phyloP scores from a whole-genome alignment of 2,888 invertebrate species.

The Mesorhabditis sp. region DNA sequence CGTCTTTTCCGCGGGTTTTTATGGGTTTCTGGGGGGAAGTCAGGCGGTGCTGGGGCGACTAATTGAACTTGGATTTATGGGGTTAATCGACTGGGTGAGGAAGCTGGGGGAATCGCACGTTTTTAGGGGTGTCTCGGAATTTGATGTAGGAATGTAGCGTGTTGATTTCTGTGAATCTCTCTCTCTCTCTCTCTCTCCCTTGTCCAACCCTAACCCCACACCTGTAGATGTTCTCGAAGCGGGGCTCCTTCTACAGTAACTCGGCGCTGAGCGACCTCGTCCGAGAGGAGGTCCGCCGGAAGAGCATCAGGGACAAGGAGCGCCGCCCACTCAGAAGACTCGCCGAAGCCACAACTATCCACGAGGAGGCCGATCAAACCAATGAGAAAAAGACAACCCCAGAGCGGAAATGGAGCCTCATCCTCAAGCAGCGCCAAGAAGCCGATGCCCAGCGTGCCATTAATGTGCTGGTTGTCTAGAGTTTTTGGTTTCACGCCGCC shows the following conservation, averaged over 20 bases:
- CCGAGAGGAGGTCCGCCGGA: neutral
- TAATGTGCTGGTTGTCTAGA: neutral
- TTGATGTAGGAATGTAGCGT: too few relatives aligned
- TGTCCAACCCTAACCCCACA: neutral
- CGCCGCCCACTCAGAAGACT: neutral
- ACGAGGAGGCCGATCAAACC: neutral
- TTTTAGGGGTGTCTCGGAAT: too few relatives aligned
- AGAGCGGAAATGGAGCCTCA: neutral
- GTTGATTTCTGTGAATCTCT: too few relatives aligned
- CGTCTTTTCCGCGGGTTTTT: too few relatives aligned
- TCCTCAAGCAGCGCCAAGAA: neutral
- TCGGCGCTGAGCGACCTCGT: neutral
- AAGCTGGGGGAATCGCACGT: too few relatives aligned
- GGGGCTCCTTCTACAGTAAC: constrained; percentile 4
- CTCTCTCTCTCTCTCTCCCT: neutral
- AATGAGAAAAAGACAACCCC: neutral
- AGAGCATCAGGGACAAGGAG: constrained; percentile 3
- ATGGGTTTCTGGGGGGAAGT: too few relatives aligned
- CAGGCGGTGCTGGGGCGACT: too few relatives aligned
- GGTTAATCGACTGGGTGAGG: too few relatives aligned
- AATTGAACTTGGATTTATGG: too few relatives aligned
- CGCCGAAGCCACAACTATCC: neutral
- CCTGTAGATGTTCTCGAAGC: neutral
- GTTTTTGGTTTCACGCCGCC: neutral
- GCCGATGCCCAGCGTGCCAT: neutral